Conservation (phyloP, 2,113 vertebrate species). For the Hemichromis elongatus region DNA sequence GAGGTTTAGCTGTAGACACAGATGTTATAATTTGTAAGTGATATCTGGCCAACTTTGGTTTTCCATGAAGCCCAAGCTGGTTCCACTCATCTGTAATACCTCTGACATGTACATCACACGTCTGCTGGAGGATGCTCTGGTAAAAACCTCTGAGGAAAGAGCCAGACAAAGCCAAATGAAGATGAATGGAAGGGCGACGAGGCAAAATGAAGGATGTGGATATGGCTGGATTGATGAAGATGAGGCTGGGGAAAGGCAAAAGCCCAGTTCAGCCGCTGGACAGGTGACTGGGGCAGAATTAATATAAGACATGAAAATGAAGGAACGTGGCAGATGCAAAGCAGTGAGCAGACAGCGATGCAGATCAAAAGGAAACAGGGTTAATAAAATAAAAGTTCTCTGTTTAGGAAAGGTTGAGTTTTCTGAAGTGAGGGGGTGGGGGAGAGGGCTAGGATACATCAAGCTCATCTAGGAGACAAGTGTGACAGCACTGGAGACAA, state of each 20-base stretch:
- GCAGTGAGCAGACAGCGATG: neutral
- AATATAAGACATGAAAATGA: neutral
- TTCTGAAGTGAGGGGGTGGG: neutral
- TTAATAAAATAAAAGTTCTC: neutral
- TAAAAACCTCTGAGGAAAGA: neutral
- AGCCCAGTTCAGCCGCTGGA: neutral
- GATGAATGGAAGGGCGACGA: neutral
- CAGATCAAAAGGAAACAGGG: slow-evolving; percentile 15
- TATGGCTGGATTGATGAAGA: neutral
- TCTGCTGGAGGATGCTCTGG: neutral
- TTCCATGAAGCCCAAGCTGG: neutral
- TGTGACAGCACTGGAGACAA: neutral
- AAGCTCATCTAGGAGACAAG: neutral
- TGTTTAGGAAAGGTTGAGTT: neutral
- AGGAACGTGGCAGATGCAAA: neutral
- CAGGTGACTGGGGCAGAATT: neutral
- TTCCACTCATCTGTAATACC: neutral
- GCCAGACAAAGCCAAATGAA: neutral
- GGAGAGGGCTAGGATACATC: neutral
- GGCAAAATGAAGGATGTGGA: neutral
- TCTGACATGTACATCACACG: neutral
- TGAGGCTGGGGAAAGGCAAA: neutral
- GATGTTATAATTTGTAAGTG: neutral
- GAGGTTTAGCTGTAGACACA: neutral
- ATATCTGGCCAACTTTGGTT: neutral